phyloP scores from a whole-genome alignment of 2,797 vertebrate species.

The Phoebastria nigripes region DNA sequence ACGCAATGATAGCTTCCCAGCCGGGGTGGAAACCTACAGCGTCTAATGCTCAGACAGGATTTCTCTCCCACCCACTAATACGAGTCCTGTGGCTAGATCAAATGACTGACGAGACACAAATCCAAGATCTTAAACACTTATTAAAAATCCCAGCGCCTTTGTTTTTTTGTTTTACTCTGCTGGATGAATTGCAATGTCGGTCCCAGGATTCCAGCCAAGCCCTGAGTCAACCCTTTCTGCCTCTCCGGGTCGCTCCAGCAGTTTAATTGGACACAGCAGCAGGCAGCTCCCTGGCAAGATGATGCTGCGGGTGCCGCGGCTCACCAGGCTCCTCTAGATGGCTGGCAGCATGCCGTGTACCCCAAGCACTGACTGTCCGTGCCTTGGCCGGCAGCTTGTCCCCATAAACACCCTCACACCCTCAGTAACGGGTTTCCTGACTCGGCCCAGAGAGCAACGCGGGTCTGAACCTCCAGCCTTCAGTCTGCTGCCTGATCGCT shows the following conservation, averaged over 20 bases:
- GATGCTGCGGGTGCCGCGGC: not conserved
- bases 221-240: conserved; percentile 19
- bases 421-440: not conserved
- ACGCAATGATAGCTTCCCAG: not conserved
- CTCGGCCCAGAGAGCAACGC: rapidly evolving
- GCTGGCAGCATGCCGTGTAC: not conserved
- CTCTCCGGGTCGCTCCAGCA: not conserved
- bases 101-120: conserved; percentile 33
- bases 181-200: not conserved
- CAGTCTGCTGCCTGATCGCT: not conserved
- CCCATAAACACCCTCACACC: not conserved
- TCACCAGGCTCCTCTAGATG: conserved; percentile 7
- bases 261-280: conserved; percentile 24
- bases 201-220: conserved; percentile 31
- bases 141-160: conserved; percentile 21
- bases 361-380: not conserved
- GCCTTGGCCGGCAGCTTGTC: not conserved
- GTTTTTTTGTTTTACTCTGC: conserved; percentile 5
- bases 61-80: conserved; percentile 40
- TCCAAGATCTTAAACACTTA: conserved; percentile 34
- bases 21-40: not conserved
- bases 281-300: not conserved
- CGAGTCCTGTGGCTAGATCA: conserved; percentile 23
- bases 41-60: not conserved
- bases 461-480: not conserved